Evolutionary conservation across 2,888 invertebrate genomes (phyloP).

Genomic region (Parnassius apollo): DNA sequence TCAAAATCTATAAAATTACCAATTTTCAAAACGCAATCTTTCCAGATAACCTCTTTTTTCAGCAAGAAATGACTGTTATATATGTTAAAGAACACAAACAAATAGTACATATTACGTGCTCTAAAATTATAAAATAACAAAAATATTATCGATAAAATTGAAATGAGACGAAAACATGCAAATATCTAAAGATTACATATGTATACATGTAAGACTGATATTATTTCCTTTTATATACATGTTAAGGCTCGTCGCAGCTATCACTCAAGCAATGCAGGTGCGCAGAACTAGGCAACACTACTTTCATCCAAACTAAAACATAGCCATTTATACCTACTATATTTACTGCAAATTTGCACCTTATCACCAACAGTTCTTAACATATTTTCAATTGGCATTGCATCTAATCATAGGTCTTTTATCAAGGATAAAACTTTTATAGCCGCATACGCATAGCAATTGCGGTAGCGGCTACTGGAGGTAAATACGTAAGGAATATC

Average conservation of each 20-base stretch:
- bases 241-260: constrained; percentile 50
- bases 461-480: constrained; percentile 51
- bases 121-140: too few relatives aligned
- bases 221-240: constrained; percentile 41
- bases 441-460: constrained; percentile 49
- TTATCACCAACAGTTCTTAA: constrained; percentile 2
- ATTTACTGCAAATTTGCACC: constrained; percentile 21
- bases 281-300: constrained; percentile 41
- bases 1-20: too few relatives aligned
- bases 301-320: constrained; percentile 31
- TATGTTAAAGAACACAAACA: too few relatives aligned
- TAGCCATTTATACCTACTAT: constrained; percentile 31
- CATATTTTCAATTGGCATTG: constrained; percentile 8
- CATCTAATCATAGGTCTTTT: constrained; percentile 25
- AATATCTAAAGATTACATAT: constrained; percentile 9
- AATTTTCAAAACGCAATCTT: too few relatives aligned
- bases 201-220: constrained; percentile 29
- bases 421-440: constrained; percentile 40
- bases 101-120: too few relatives aligned
- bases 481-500: constrained; percentile 58
- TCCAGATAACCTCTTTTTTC: too few relatives aligned
- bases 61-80: too few relatives aligned
- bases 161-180: too few relatives aligned
- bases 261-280: constrained; percentile 62
- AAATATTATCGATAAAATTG: too few relatives aligned